Percentiles rank a stretch among this genome's conserved stretches.
Conservation (phyloP, 2,888 invertebrate genomes). For the Meteorus colon region DNA sequence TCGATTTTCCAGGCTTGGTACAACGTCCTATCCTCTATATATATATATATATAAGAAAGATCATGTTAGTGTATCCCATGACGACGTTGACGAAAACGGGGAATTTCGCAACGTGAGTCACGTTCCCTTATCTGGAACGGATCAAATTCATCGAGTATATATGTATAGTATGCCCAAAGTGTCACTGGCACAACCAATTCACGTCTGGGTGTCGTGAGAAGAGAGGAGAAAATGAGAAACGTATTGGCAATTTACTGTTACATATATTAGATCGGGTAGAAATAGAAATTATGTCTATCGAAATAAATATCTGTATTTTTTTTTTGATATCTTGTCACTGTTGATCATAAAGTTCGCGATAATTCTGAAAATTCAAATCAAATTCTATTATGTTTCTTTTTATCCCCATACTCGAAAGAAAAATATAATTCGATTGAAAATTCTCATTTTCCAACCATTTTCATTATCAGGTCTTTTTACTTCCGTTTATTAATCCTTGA, state of each 20-base stretch:
- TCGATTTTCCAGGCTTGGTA: background rate
- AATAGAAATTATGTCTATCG: background rate
- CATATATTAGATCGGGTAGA: background rate
- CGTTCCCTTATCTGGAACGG: conserved; percentile 49
- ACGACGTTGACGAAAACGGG: background rate
- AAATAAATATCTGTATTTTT: background rate
- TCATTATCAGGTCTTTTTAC: no score
- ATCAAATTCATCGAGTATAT: conserved; percentile 43
- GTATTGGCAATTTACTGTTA: background rate
- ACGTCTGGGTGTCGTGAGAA: background rate
- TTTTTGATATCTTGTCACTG: no score
- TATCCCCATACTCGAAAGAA: no score
- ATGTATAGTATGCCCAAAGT: conserved; percentile 26
- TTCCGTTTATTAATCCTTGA: no score
- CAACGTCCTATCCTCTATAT: conserved; percentile 10
- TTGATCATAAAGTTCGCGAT: no score
- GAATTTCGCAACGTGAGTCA: conserved; percentile 44
- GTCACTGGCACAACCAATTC: conserved; percentile 28
- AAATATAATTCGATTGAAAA: no score
- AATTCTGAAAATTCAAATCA: no score
- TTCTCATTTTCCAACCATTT: no score
- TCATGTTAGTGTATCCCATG: background rate
- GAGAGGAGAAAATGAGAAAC: conserved; percentile 24
- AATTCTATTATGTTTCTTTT: no score
- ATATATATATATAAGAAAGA: conserved; percentile 2